Evolutionary conservation across 2,113 vertebrate genomes (phyloP), one percentile per base, ranked within the genome.

Genomic region (Colistium nudipinnis): DNA sequence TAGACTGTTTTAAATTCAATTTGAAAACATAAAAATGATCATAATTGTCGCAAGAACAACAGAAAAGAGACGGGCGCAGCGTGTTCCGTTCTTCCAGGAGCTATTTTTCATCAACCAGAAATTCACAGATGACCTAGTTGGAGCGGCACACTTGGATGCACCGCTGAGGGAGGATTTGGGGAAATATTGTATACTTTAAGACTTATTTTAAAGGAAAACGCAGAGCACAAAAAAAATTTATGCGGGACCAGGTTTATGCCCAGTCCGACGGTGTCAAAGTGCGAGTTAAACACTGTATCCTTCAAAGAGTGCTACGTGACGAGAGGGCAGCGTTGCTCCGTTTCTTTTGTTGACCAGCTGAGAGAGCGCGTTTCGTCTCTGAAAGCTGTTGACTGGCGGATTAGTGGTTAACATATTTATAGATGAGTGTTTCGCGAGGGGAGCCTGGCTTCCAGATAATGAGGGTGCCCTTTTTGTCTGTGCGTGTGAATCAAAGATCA

Each of bases 371-470:
- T 64, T n/a, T 80, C 16, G 59, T 54, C 64, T 80, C 78, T 68
- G 77, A 74, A 56, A 70, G 74, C 68, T 64, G 81, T 80, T 80
- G 77, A 59, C 65, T 62, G 60, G 17, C 64, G 73, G 85, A 91
- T 71, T 68, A 84, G 78, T 78, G 75, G 76, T 80, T 83, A 69
- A 70, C 71, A 71, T 89, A 88, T 88, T 90, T 90, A 88, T 87
- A 87, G 83, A 83, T 0, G 14, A 44, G 74, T 20, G 57, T 88
- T 87, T 84, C 72, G 83, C 81, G 73, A 57, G 54, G 67, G 27
- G 71, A 77, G 69, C 62, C 72, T 81, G 57, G 57, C 62, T 72
- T 63, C 77, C 74, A 64, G 87, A 80, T 92, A 91, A 91, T 87
- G 80, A 91, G 83, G 70, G 71, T 63, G 74, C 70, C 65, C 76